Evolutionary conservation across 2,113 vertebrate genomes (phyloP), one percentile per base, ranked within the genome.

Genomic region (Solea solea): DNA sequence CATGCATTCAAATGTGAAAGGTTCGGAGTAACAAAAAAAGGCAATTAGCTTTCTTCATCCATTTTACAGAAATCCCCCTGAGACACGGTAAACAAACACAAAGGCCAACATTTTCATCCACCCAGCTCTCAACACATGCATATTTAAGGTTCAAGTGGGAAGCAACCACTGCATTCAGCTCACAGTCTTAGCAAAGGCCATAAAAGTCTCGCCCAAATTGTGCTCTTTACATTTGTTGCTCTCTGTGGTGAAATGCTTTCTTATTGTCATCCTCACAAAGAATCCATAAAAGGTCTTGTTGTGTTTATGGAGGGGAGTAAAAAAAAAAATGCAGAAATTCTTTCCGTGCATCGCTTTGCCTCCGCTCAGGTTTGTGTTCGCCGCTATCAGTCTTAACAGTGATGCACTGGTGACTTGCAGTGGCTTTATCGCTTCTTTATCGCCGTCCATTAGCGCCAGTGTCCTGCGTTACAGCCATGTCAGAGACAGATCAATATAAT

Each of bases 31-130:
- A 84, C 72, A 82, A 78, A 88, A 46, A 86, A 89, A 84, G 76
- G 80, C 82, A 91, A 89, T 91, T 90, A 89, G 87, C 83, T 88
- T 86, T 83, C 69, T 80, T 80, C 64, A 83, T 81, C 83, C 74
- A 84, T 88, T 88, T 88, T 84, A 63, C 52, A 53, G 72, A 77
- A 69, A 86, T 68, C 70, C 87, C 90, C 85, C 8, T 15, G 86
- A 83, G 88, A 87, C 61, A 75, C 56, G 14, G 82, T 86, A 91
- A 89, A 89, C 88, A 91, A 92, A 91, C 77, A 86, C 69, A 86
- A 86, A 80, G 72, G 67, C 68, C 57, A 65, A 61, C 63, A 45
- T 72, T 78, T 71, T 27, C 34, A 62, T 54, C 44, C 11, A 8
- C 79, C 56, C n/a, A 56, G 66, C 76, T 83, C 56, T 75, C 74